phyloP scores from a whole-genome alignment of 2,113 vertebrate species.

The Lophius piscatorius region DNA sequence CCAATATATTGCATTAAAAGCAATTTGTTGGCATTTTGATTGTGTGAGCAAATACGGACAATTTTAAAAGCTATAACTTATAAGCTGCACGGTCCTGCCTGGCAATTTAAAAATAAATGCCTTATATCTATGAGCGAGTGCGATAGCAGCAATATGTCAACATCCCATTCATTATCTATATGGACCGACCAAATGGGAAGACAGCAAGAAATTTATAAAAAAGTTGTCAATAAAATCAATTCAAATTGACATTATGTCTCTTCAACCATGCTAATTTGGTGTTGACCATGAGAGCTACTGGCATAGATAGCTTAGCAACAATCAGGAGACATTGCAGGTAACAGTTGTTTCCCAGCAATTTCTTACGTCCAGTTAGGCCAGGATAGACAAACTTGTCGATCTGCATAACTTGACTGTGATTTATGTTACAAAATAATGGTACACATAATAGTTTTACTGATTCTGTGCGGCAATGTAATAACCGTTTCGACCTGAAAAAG shows the following conservation, averaged over 20 bases:
- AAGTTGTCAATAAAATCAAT: conserved; percentile 42
- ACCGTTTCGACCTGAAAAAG: too few relatives aligned
- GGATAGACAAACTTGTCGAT: conserved; percentile 39
- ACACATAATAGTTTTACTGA: conserved; percentile 36
- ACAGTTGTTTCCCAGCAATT: conserved; percentile 32
- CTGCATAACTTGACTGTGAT: conserved; percentile 44
- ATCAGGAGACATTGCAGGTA: conserved; percentile 28
- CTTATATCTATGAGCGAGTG: conserved; percentile 10
- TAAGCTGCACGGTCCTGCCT: neutral
- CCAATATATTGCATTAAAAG: neutral
- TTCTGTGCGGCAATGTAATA: too few relatives aligned
- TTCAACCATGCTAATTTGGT: conserved; percentile 29
- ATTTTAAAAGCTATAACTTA: neutral
- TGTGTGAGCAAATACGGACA: neutral
- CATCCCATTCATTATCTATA: conserved; percentile 40
- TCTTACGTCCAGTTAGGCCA: conserved; percentile 37
- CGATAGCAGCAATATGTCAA: conserved; percentile 17
- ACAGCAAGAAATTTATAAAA: conserved; percentile 38
- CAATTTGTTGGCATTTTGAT: neutral
- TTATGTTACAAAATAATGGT: conserved; percentile 56
- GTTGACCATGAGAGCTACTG: conserved; percentile 26
- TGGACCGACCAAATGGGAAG: conserved; percentile 12
- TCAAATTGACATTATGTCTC: conserved; percentile 44
- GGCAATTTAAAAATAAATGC: conserved; percentile 17
- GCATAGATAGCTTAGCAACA: conserved; percentile 42